Conservation (phyloP, 2,797 vertebrate genomes). For the Peromyscus nudipes region DNA sequence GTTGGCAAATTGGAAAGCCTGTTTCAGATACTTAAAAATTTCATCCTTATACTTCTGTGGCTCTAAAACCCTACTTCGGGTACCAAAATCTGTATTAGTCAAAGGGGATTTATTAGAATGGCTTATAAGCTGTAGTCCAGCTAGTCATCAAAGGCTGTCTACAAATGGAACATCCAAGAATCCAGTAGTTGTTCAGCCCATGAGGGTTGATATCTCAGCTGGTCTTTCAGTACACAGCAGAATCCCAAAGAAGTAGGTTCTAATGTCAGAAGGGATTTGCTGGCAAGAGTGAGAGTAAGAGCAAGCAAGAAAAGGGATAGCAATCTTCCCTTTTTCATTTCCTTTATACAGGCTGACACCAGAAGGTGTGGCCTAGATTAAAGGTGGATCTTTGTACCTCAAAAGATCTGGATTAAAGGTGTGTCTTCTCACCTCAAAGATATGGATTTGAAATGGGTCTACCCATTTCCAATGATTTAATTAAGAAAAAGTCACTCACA, state of each 20-base stretch:
- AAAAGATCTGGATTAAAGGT: background rate
- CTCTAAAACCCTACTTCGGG: background rate
- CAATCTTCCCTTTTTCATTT: background rate
- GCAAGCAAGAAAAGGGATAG: background rate
- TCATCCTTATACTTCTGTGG: background rate
- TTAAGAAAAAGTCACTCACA: background rate
- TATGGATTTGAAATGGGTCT: background rate
- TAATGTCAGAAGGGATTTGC: background rate
- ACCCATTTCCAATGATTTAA: background rate
- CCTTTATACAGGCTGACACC: background rate
- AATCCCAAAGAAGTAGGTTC: background rate
- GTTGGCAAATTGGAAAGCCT: background rate
- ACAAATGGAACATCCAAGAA: no score
- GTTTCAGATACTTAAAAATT: background rate
- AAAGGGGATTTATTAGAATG: background rate
- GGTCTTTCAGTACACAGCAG: background rate
- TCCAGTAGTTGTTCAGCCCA: background rate
- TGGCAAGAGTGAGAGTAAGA: background rate
- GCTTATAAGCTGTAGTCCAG: no score
- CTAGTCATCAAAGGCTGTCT: no score
- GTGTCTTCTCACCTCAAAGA: background rate
- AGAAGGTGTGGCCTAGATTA: background rate
- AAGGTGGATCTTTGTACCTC: background rate
- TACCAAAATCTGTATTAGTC: background rate
- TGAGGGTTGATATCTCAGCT: background rate